Evolutionary conservation across 2,888 invertebrate genomes (phyloP).

Genomic region (Pristionchus maxplancki): DNA sequence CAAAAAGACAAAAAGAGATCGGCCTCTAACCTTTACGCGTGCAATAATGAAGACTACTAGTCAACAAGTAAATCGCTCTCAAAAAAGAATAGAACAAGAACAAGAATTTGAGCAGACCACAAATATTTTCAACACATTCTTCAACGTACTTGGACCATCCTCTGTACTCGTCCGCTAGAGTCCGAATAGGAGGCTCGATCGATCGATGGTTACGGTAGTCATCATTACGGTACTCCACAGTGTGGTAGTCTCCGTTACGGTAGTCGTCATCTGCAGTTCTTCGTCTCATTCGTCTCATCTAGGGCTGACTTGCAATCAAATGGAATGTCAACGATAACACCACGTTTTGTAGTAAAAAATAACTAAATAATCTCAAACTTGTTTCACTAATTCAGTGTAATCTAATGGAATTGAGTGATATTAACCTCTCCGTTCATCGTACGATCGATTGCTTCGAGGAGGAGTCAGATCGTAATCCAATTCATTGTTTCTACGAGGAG

Average conservation of each 20-base stretch:
- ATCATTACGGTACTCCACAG: background rate
- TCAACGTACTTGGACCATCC: background rate
- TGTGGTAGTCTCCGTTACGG: background rate
- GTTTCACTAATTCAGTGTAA: background rate
- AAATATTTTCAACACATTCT: no score
- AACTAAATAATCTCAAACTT: background rate
- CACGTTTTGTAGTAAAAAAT: background rate
- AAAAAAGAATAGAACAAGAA: no score
- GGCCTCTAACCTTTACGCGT: no score
- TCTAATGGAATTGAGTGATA: background rate
- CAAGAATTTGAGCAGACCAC: no score
- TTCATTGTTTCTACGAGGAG: background rate
- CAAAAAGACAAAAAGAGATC: no score
- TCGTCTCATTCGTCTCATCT: background rate
- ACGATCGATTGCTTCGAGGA: background rate
- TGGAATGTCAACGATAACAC: background rate
- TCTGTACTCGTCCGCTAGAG: background rate
- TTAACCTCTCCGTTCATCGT: background rate
- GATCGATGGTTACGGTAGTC: conserved; percentile 16
- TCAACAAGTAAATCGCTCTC: no score
- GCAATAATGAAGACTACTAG: no score
- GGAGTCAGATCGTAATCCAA: background rate
- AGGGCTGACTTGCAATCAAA: background rate
- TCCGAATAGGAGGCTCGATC: background rate
- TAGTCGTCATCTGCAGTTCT: background rate